Evolutionary conservation across 2,888 invertebrate genomes (phyloP).

Genomic region (Netelia melanura): DNA sequence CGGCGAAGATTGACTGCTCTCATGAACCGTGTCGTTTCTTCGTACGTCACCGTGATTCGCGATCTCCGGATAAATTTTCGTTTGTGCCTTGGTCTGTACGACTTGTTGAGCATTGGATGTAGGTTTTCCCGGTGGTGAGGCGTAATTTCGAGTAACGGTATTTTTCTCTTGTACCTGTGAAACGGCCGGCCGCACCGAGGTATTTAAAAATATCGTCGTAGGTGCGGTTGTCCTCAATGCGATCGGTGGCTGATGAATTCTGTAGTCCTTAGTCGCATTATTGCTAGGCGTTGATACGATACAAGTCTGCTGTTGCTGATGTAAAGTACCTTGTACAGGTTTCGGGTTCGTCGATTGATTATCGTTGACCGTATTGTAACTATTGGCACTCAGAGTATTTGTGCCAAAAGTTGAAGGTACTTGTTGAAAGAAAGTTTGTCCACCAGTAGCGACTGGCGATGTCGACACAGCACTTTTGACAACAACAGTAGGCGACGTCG

Average conservation of each 20-base stretch:
- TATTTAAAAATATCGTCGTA: slow-evolving; percentile 82
- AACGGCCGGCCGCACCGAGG: slow-evolving; percentile 76
- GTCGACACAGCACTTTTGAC: slow-evolving; percentile 85
- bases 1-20: slow-evolving; percentile 90
- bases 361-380: slow-evolving; percentile 86
- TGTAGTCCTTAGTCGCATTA: slow-evolving; percentile 88
- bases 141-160: slow-evolving; percentile 85
- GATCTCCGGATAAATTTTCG: slow-evolving; percentile 91
- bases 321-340: slow-evolving; percentile 84
- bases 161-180: slow-evolving; percentile 82
- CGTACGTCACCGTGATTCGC: slow-evolving; percentile 82
- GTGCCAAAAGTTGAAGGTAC: slow-evolving; percentile 88
- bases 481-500: slow-evolving; percentile 85
- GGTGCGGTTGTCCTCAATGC: slow-evolving; percentile 84
- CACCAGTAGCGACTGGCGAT: slow-evolving; percentile 85
- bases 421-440: slow-evolving; percentile 88
- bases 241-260: slow-evolving; percentile 86
- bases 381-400: slow-evolving; percentile 80
- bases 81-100: slow-evolving; percentile 91
- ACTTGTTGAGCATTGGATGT: slow-evolving; percentile 68
- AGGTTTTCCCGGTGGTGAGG: slow-evolving; percentile 85
- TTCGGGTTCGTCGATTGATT: slow-evolving; percentile 76
- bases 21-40: slow-evolving; percentile 85
- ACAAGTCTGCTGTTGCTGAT: slow-evolving; percentile 89
- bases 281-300: slow-evolving; percentile 90